These are phyloP conservation scores for Brachionichthys hirsutus DNA, from an alignment of 2,113 vertebrate genomes.

Conservation along the genomic window DNA sequence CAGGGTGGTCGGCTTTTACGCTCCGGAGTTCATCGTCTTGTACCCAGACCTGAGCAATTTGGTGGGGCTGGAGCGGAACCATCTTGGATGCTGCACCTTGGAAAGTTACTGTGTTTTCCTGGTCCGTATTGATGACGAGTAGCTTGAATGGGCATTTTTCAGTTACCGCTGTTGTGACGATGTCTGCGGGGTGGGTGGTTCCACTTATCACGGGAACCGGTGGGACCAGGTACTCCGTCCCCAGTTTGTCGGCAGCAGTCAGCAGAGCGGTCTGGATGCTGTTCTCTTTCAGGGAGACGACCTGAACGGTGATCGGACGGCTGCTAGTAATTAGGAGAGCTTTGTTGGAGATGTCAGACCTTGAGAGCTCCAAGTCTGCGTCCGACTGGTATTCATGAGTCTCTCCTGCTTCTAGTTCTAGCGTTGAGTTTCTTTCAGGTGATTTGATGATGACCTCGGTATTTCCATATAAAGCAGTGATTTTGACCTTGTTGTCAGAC, in stretches of 20 bases:
- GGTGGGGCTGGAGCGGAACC: accelerated
- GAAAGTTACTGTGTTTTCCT: not conserved
- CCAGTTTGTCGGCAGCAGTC: slow-evolving; percentile 33
- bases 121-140: slow-evolving; percentile 52
- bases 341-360: accelerated
- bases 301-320: slow-evolving; percentile 31
- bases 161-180: accelerated
- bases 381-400: accelerated
- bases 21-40: accelerated
- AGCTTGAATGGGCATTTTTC: slow-evolving; percentile 49
- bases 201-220: not conserved
- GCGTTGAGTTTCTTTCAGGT: accelerated
- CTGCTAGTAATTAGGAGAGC: slow-evolving; percentile 28
- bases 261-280: slow-evolving; percentile 63
- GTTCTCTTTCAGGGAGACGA: slow-evolving; percentile 4
- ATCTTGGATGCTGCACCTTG: accelerated
- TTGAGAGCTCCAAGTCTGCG: accelerated
- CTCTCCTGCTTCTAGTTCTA: accelerated
- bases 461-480: not conserved
- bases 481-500: not conserved
- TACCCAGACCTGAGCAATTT: slow-evolving; percentile 27
- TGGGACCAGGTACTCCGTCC: slow-evolving; percentile 56
- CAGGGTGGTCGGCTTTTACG: not conserved
- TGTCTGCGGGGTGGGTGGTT: accelerated
- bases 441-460: accelerated